Conservation (phyloP, 2,113 vertebrate genomes). For the Peromyscus californicus region DNA sequence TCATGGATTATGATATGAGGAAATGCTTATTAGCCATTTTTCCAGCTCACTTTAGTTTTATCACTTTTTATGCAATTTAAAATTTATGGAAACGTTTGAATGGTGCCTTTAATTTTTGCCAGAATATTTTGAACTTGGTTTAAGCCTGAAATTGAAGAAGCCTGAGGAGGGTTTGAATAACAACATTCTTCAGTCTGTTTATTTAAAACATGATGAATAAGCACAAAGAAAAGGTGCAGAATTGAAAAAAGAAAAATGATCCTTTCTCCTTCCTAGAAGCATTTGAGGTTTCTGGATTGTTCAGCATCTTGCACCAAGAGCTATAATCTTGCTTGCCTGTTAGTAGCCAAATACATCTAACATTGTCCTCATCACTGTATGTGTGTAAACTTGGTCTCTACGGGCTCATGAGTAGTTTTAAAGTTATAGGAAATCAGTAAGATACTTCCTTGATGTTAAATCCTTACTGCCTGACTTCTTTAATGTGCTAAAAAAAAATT, state of each 20-base stretch:
- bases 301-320: conserved; percentile 51
- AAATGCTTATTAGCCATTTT: conserved; percentile 69
- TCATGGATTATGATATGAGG: conserved; percentile 47
- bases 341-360: not conserved
- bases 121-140: conserved; percentile 80
- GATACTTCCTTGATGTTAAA: not conserved
- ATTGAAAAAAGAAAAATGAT: conserved; percentile 72
- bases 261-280: conserved; percentile 71
- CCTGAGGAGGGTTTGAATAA: conserved; percentile 77
- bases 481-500: conserved; percentile 3
- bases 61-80: conserved; percentile 74
- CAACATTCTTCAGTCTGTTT: conserved; percentile 77
- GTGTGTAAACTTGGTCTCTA: not conserved
- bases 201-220: conserved; percentile 78
- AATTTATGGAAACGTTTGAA: conserved; percentile 76
- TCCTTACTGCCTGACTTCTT: not conserved
- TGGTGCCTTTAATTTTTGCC: conserved; percentile 78
- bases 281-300: conserved; percentile 59
- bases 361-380: not conserved
- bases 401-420: not conserved
- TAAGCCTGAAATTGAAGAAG: conserved; percentile 78
- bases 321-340: conserved; percentile 44
- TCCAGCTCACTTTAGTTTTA: conserved; percentile 71
- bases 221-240: conserved; percentile 76
- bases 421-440: conserved; percentile 17